Evolutionary conservation across 2,797 vertebrate species (phyloP), one percentile per base, ranked within the genome.

Genomic region (Falco rusticolus): DNA sequence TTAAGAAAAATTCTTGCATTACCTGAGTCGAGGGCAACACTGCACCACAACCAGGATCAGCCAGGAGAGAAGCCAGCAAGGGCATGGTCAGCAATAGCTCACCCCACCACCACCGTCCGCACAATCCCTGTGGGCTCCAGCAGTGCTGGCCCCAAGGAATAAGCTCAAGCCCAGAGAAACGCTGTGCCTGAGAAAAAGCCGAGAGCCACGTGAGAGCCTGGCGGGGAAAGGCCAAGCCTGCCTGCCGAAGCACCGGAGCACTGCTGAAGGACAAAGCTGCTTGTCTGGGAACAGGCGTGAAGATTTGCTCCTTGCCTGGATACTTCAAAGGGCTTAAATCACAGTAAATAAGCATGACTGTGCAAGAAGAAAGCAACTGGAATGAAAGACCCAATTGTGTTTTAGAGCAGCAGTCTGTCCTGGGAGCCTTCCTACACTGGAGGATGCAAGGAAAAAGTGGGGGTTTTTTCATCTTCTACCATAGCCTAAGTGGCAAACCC

Each of bases 311-410:
- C 81, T 90, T 57, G 89, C 81, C 71, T 50, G 37, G 84, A 15
- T 77, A 93, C 93, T 95, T 96, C 95, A 91, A 91, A 97, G 89
- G 91, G 85, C 65, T 94, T 92, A 94, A 87, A 87, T 90, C 93
- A 37, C 88, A 84, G 86, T 63, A 93, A 96, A 94, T 87, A 94
- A 94, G 90, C 95, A 63, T 79, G 94, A 90, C 88, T 72, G 54
- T 81, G 80, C 84, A 51, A 90, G 90, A 90, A 90, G 86, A 94
- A 95, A 95, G 94, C 61, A 60, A 86, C 16, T 1, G 61, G 80
- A 90, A 94, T 59, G 50, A 95, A 96, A 92, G 94, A 29, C 21
- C 66, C 1, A 19, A 72, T 57, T 61, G 88, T 69, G 50, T 65
- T 91, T 74, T 33, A 5, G 24, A 84, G 87, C 84, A 78, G 79